These are phyloP conservation scores for Alloplasta piceator DNA, from an alignment of 2,888 invertebrate species.

Conservation along the genomic window DNA sequence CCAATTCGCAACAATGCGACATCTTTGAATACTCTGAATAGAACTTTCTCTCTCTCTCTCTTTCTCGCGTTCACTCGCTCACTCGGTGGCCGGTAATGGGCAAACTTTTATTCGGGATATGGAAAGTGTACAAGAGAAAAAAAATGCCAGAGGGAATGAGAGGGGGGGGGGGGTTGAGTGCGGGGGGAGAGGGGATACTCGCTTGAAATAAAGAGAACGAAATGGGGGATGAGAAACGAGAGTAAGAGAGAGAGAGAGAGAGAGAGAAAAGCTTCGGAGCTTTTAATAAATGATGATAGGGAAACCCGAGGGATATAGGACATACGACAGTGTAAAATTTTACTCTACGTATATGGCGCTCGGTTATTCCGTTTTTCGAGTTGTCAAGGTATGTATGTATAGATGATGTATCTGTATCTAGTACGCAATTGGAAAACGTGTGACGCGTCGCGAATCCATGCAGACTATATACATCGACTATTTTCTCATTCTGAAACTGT, in stretches of 20 bases:
- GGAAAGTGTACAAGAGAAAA: conserved; percentile 33
- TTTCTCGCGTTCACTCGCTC: conserved; percentile 39
- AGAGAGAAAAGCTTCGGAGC: conserved; percentile 65
- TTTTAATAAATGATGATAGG: conserved; percentile 77
- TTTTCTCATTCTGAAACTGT: conserved; percentile 38
- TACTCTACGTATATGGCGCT: conserved; percentile 58
- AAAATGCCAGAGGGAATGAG: conserved; percentile 47
- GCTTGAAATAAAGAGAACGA: conserved; percentile 2
- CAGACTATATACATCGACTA: conserved; percentile 54
- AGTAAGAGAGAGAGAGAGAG: conserved; percentile 36
- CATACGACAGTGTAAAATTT: conserved; percentile 64
- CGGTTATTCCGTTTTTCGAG: conserved; percentile 47
- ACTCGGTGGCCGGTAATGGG: conserved; percentile 72
- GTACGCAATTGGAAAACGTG: conserved; percentile 39
- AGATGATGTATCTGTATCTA: conserved; percentile 44
- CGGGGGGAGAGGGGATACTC: conserved; percentile 15
- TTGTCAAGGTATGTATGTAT: conserved; percentile 8
- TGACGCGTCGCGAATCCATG: conserved; percentile 45
- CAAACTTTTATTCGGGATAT: conserved; percentile 74
- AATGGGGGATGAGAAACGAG: conserved; percentile 43
- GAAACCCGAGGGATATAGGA: conserved; percentile 67
- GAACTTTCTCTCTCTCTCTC: conserved; percentile 48
- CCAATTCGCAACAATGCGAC: conserved; percentile 73
- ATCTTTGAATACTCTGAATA: conserved; percentile 74
- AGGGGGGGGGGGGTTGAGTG: conserved; percentile 19